Percentiles rank a stretch among this genome's conserved stretches.
Evolutionary conservation across 2,888 invertebrate genomes (phyloP).

Genomic region (Dorcus parallelipipedus): DNA sequence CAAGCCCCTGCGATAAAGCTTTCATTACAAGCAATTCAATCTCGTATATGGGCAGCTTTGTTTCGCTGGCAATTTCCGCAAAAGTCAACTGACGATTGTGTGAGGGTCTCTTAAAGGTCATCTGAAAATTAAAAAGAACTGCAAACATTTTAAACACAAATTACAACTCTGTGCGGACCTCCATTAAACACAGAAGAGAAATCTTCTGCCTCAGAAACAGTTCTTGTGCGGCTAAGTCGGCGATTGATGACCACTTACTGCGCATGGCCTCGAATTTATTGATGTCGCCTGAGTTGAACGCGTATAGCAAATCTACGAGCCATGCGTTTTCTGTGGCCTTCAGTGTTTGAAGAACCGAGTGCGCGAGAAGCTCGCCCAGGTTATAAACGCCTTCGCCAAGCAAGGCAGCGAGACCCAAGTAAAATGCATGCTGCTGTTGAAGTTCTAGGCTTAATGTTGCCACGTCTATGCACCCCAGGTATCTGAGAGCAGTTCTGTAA

Average conservation of each 20-base stretch:
- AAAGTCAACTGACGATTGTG: slow-evolving; percentile 85
- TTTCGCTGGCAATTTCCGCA: slow-evolving; percentile 83
- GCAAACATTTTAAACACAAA: background rate
- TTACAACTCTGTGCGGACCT: slow-evolving; percentile 52
- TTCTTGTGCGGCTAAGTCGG: slow-evolving; percentile 81
- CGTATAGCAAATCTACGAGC: slow-evolving; percentile 80
- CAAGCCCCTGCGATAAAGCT: slow-evolving; percentile 89
- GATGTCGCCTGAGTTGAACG: slow-evolving; percentile 84
- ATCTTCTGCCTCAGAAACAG: slow-evolving; percentile 86
- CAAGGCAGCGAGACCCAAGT: slow-evolving; percentile 90
- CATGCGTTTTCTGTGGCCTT: slow-evolving; percentile 80
- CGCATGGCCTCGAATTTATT: slow-evolving; percentile 70
- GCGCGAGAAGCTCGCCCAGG: slow-evolving; percentile 92
- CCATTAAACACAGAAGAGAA: slow-evolving; percentile 93
- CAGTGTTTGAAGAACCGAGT: slow-evolving; percentile 86
- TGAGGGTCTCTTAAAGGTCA: slow-evolving; percentile 93
- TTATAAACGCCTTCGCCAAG: slow-evolving; percentile 95
- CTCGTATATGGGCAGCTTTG: slow-evolving; percentile 77
- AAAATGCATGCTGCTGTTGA: slow-evolving; percentile 78
- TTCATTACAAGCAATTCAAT: slow-evolving; percentile 98
- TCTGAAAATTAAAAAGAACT: slow-evolving; percentile 53
- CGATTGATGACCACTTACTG: slow-evolving; percentile 72
- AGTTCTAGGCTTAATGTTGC: slow-evolving; percentile 62
- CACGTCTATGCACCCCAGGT: slow-evolving; percentile 64
- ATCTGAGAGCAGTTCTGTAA: slow-evolving; percentile 89